Conservation (phyloP, 2,113 vertebrate species). For the Glareola pratincola region DNA sequence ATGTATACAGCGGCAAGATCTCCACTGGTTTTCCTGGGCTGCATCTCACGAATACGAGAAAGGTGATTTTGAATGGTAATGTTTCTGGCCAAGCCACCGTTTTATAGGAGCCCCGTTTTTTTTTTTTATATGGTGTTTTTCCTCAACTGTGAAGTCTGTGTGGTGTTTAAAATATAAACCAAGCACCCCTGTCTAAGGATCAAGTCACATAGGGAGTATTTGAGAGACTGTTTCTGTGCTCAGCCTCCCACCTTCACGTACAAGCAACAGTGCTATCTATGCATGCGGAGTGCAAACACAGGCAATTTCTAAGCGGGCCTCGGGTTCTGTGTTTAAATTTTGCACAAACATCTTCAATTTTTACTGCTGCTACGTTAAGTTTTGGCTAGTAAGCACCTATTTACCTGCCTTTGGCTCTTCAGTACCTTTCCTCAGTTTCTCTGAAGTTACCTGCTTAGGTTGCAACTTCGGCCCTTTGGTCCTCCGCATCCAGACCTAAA, state of each 20-base stretch:
- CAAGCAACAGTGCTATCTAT: background rate
- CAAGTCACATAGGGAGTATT: background rate
- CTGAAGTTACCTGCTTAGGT: background rate
- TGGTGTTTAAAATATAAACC: background rate
- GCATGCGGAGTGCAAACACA: background rate
- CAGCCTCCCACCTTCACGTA: background rate
- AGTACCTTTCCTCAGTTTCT: background rate
- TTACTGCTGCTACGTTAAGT: rapidly evolving
- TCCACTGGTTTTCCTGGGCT: background rate
- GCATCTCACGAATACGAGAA: background rate
- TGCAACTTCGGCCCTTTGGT: background rate
- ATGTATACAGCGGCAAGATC: background rate
- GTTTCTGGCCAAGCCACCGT: background rate
- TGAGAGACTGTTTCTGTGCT: background rate
- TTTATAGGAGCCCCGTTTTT: background rate
- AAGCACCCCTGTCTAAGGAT: background rate
- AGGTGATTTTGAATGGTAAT: background rate
- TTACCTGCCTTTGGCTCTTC: background rate
- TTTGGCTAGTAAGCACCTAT: background rate
- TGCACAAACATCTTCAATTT: background rate
- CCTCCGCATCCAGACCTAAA: background rate
- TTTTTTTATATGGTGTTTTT: background rate
- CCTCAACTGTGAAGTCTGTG: background rate
- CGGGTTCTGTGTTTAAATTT: background rate
- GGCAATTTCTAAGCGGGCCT: background rate